phyloP scores from a whole-genome alignment of 2,113 vertebrate genomes.

The Porphyrio hochstetteri region DNA sequence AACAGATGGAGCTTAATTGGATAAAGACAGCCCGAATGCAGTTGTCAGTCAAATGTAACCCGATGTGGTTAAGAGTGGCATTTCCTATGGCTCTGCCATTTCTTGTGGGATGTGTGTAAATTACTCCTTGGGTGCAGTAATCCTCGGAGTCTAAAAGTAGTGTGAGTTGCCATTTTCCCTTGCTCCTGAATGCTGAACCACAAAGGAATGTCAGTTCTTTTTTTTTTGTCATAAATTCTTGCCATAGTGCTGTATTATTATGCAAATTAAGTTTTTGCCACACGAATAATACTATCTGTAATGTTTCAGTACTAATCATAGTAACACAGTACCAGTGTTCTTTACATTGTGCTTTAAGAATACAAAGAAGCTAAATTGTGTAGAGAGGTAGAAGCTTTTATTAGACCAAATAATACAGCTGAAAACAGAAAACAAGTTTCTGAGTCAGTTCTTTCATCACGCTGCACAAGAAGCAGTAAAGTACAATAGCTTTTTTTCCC shows the following conservation, averaged over 20 bases:
- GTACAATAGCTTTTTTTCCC: background rate
- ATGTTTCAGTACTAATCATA: background rate
- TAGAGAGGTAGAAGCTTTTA: conserved; percentile 23
- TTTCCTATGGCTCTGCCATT: conserved; percentile 42
- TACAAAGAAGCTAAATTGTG: background rate
- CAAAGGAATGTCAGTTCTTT: background rate
- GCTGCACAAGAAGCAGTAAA: background rate
- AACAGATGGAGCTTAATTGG: conserved; percentile 41
- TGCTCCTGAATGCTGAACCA: background rate
- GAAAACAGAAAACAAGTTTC: conserved; percentile 43
- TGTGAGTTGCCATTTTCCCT: background rate
- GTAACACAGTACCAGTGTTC: background rate
- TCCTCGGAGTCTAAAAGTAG: background rate
- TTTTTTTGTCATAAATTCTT: background rate
- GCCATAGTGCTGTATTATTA: background rate
- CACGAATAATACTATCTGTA: background rate
- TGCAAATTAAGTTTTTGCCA: conserved; percentile 2
- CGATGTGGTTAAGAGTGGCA: background rate
- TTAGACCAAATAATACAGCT: background rate
- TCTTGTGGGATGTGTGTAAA: conserved; percentile 54
- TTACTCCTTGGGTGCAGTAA: conserved; percentile 20
- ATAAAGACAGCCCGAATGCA: background rate
- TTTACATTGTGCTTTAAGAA: background rate
- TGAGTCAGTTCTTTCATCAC: conserved; percentile 23
- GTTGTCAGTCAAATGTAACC: conserved; percentile 29